Percentiles rank a stretch among this genome's conserved stretches.
These are phyloP conservation scores for Cairina moschata DNA, from an alignment of 2,113 vertebrate genomes.

Conservation along the genomic window DNA sequence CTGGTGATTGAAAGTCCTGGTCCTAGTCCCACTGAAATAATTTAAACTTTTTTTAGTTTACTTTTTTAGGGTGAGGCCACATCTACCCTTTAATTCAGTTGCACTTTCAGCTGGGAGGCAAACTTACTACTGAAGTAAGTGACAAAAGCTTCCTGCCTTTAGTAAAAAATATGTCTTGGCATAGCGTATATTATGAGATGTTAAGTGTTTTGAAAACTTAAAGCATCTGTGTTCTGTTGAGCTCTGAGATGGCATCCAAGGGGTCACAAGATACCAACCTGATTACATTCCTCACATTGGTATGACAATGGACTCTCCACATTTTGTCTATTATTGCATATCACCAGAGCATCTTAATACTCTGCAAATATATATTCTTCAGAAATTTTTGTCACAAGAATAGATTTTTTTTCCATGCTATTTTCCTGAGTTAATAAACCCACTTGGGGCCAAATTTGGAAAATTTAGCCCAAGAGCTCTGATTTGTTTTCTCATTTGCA, in stretches of 20 bases:
- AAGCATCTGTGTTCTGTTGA: constrained; percentile 4
- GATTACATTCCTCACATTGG: background rate
- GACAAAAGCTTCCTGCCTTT: background rate
- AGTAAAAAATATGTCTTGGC: background rate
- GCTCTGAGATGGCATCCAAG: constrained; percentile 13
- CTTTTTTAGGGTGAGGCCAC: accelerated
- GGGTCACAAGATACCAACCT: background rate
- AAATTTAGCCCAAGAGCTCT: background rate
- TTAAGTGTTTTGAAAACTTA: constrained; percentile 20
- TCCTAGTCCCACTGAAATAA: background rate
- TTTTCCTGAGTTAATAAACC: background rate
- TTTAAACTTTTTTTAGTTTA: background rate
- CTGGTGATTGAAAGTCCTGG: background rate
- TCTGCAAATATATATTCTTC: constrained; percentile 27
- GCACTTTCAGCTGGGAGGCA: background rate
- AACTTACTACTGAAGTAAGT: background rate
- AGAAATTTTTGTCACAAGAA: background rate
- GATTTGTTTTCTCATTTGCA: background rate
- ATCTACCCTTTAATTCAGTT: background rate
- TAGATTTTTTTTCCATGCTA: background rate
- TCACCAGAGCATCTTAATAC: background rate
- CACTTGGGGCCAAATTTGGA: background rate
- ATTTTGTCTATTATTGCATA: constrained; percentile 25
- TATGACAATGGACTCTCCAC: background rate
- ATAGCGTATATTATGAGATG: background rate